These are phyloP conservation scores for Vollenhovia emeryi DNA, from an alignment of 1,140 invertebrate genomes.

Conservation along the genomic window DNA sequence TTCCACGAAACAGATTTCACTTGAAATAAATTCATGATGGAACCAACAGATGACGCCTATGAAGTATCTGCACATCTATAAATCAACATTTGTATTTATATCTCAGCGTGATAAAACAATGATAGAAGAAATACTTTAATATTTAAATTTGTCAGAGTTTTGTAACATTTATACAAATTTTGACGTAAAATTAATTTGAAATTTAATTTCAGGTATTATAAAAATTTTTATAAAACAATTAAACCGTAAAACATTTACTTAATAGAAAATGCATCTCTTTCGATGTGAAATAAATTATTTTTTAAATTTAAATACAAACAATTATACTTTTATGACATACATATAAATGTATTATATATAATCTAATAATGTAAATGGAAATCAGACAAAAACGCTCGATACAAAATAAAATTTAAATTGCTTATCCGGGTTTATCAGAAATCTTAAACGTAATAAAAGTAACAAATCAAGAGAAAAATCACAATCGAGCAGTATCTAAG, in stretches of 20 bases:
- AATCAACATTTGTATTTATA: neutral
- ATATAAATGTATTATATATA: neutral
- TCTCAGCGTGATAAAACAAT: neutral
- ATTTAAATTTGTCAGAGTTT: neutral
- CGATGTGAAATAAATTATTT: neutral
- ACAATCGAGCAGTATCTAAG: neutral
- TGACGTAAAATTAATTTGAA: neutral
- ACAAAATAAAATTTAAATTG: neutral
- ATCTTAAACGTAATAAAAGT: neutral
- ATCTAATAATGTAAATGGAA: neutral
- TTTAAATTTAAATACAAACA: too few relatives aligned
- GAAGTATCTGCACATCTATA: neutral
- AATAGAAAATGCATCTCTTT: neutral
- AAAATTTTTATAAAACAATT: constrained; percentile 8
- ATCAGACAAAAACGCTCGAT: neutral
- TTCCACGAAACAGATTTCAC: too few relatives aligned
- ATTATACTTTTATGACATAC: neutral
- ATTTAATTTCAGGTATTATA: neutral
- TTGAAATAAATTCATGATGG: too few relatives aligned
- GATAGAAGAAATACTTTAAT: neutral
- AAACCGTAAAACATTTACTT: neutral
- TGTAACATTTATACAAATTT: neutral
- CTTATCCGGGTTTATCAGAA: neutral
- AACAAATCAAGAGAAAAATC: neutral
- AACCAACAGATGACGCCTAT: too few relatives aligned